Base-by-base conservation (phyloP, 2,797 vertebrate species). In the Peromyscus aztecus region DNA sequence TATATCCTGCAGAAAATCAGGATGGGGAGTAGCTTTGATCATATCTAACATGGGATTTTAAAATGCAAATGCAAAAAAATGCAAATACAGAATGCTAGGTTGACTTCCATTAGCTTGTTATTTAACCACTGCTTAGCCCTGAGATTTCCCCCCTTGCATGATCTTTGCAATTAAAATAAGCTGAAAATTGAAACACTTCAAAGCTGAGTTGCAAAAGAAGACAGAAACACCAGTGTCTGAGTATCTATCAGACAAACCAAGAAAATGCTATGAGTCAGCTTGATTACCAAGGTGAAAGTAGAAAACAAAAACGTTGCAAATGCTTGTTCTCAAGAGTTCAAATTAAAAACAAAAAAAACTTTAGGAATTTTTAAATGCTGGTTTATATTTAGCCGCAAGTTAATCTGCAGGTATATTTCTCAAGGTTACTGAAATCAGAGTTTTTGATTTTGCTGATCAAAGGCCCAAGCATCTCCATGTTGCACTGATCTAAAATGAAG, bases 121-220 rank as follows among this genome's bases (percentile, higher is more conserved):
- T 89, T 96, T 76, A 95, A 83, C 94, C 19, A 27, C 71, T 23
- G 19, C 84, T 92, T 77, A 92, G 75, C 59, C 57, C 69, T 31
- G 49, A 93, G 76, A 89, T 91, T 10, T 46, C 57, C 91, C 43
- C 24, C 52, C 52, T 83, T 90, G 80, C 91, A 69, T 59, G 75
- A 55, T 95, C 71, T 96, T 97, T 90, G 80, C 91, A 96, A 29
- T 92, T 94, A 95, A 92, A 91, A 93, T 95, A 96, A 81, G 83
- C 65, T 86, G 83, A 21, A 46, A 91, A 5, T 57, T 69, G 69
- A 93, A 93, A 46, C 59, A 34, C 59, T 96, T 94, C 93, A 85
- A 96, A 93, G n/a, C 14, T 78, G 76, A 96, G 34, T 31, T 90
- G 29, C 12, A n/a, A 83, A 80, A 63, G 59, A 57, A 94, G 43